Percentiles rank a stretch among this genome's conserved stretches.
Conservation (phyloP, 2,113 vertebrate genomes). For the Zeus faber region DNA sequence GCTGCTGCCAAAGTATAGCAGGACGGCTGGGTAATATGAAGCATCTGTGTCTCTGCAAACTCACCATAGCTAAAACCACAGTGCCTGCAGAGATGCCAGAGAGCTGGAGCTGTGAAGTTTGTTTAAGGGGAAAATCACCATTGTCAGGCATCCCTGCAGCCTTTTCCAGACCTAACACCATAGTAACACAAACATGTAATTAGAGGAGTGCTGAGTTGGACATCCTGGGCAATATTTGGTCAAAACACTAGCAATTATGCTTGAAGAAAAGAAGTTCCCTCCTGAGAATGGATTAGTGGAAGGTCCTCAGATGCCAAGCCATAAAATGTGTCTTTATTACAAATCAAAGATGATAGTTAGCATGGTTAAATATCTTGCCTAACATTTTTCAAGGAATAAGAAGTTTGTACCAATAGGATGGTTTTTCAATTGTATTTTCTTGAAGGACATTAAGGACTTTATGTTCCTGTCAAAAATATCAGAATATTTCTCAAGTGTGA, state of each 20-base stretch:
- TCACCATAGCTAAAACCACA: conserved; percentile 43
- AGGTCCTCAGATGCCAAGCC: conserved; percentile 13
- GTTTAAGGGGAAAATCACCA: conserved; percentile 44
- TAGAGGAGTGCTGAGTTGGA: conserved; percentile 62
- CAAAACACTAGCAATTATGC: conserved; percentile 38
- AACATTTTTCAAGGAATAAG: conserved; percentile 18
- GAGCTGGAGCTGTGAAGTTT: conserved; percentile 46
- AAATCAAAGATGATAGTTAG: too few species aligned
- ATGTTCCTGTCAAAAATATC: too few species aligned
- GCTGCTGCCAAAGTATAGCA: conserved; percentile 33
- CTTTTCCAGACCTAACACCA: conserved; percentile 46
- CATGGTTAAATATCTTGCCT: too few species aligned
- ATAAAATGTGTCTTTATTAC: too few species aligned
- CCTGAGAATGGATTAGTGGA: conserved; percentile 20
- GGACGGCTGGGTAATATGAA: conserved; percentile 45
- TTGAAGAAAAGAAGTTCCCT: conserved; percentile 12
- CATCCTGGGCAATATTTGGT: conserved; percentile 47
- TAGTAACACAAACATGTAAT: conserved; percentile 66
- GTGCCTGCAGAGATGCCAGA: conserved; percentile 51
- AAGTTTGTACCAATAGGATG: conserved; percentile 26
- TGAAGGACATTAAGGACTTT: too few species aligned
- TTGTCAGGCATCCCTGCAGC: conserved; percentile 43
- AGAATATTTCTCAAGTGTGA: too few species aligned
- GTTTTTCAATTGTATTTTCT: background rate
- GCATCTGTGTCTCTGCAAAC: conserved; percentile 50